A percentile compares a stretch with the other conserved stretches of the same genome.
Conservation (phyloP, 1,140 invertebrate genomes). For the Potamilus streckersoni region DNA sequence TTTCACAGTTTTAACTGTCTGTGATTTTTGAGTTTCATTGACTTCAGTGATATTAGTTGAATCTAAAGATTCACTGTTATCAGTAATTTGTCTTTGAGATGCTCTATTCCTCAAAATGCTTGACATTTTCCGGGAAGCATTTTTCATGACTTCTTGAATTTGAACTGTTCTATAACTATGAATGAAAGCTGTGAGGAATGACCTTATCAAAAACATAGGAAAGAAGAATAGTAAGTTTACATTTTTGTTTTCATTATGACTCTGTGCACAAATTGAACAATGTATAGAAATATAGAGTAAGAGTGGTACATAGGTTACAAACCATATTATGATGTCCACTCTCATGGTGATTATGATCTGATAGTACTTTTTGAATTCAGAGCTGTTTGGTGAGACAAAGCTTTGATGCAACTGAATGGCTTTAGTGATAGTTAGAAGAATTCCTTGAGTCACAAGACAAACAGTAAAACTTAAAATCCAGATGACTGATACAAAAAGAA, state of each 20-base stretch:
- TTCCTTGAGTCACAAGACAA: constrained; percentile 25
- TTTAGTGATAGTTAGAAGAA: constrained; percentile 14
- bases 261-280: constrained; percentile 24
- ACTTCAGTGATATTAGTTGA: too few species aligned
- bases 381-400: constrained; percentile 28
- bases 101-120: neutral
- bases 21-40: too few species aligned
- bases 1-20: too few species aligned
- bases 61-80: too few species aligned
- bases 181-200: constrained; percentile 35
- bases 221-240: constrained; percentile 39
- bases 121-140: constrained; percentile 4
- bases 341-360: constrained; percentile 32
- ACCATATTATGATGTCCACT: constrained; percentile 39
- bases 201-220: constrained; percentile 39
- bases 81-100: too few species aligned
- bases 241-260: neutral
- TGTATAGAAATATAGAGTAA: constrained; percentile 34
- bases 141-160: constrained; percentile 33
- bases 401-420: constrained; percentile 23
- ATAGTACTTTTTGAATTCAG: constrained; percentile 39
- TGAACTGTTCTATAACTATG: constrained; percentile 42
- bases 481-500: constrained; percentile 35
- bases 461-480: constrained; percentile 28
- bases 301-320: constrained; percentile 40